Conservation (phyloP, 2,888 invertebrate species). For the Pseudanteris insignis region DNA sequence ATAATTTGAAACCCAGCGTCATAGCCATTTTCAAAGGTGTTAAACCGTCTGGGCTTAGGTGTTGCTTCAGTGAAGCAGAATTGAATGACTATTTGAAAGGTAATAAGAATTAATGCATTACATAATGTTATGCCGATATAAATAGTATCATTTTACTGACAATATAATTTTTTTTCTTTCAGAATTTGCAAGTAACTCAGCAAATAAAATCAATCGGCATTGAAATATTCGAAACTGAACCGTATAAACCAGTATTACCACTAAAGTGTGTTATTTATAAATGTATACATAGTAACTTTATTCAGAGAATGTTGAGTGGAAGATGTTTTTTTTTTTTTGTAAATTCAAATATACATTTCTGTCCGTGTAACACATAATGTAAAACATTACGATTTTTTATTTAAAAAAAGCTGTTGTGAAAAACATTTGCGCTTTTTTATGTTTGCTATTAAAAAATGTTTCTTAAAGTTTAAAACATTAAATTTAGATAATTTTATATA, state of each 20-base stretch:
- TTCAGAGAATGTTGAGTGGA: slow-evolving; percentile 16
- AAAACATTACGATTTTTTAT: slow-evolving; percentile 28
- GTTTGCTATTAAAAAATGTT: no score
- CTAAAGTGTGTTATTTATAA: slow-evolving; percentile 33
- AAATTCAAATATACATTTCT: slow-evolving; percentile 35
- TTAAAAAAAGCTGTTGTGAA: no score
- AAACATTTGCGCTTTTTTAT: no score
- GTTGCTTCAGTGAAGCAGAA: slow-evolving; percentile 69
- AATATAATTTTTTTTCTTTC: slow-evolving; percentile 13
- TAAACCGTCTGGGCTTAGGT: slow-evolving; percentile 69
- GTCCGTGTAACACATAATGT: slow-evolving; percentile 21
- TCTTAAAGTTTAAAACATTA: no score
- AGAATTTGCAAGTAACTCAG: slow-evolving; percentile 42
- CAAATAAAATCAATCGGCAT: slow-evolving; percentile 38
- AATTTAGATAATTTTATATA: no score
- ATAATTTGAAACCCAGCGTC: slow-evolving; percentile 71
- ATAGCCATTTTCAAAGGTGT: slow-evolving; percentile 71
- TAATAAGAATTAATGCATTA: slow-evolving; percentile 43
- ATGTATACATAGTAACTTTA: slow-evolving; percentile 22
- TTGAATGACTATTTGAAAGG: slow-evolving; percentile 70
- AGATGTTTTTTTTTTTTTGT: slow-evolving; percentile 27
- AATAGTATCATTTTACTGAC: no score
- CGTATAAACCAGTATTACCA: slow-evolving; percentile 30
- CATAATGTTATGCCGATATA: not conserved
- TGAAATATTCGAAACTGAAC: slow-evolving; percentile 9